Evolutionary conservation across 2,113 vertebrate genomes (phyloP), one percentile per base, ranked within the genome.

Genomic region (Alces alces): DNA sequence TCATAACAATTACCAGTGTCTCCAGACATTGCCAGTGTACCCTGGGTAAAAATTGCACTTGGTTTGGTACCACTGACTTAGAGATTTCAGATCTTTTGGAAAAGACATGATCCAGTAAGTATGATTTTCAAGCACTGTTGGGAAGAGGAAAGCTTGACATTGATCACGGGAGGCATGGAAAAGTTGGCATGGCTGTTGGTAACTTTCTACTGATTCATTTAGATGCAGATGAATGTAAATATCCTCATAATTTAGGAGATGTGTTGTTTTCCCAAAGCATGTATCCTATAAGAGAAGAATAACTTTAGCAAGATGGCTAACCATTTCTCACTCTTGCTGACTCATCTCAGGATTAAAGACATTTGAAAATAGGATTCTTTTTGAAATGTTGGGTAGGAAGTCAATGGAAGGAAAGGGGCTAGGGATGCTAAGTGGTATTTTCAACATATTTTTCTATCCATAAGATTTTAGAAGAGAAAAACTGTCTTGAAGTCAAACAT

Each of bases 391-490:
- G n/a, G 13, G 47, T 66, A 61, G 19, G 16, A 60, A 45, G 7
- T 86, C 60, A 70, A 61, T 84, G 55, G 30, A 76, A 95, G 55
- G 94, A 89, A 95, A 85, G 52, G 2, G 2, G 25, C 27, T 45
- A 61, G 10, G 93, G 36, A 84, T 83, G 14, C 30, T 58, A 90
- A n/a, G 52, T 94, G 76, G 45, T 87, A 47, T 96, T 92, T 97
- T 89, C 50, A 87, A 57, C 27, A 13, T 92, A 83, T 92, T 33
- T 79, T 94, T 3, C 76, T 91, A 91, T n/a, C 47, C 9, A 28
- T 7, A 90, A 95, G 19, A 39, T 2, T 80, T 97, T 66, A 96
- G 7, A 85, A 58, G 57, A 93, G 76, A 96, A 84, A 92, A 85
- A n/a, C 70, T 50, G 45, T 70, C 61, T 76, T n/a, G 47, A 64